Base-by-base conservation (phyloP, 2,113 vertebrate species). In the Sebastes fasciatus region DNA sequence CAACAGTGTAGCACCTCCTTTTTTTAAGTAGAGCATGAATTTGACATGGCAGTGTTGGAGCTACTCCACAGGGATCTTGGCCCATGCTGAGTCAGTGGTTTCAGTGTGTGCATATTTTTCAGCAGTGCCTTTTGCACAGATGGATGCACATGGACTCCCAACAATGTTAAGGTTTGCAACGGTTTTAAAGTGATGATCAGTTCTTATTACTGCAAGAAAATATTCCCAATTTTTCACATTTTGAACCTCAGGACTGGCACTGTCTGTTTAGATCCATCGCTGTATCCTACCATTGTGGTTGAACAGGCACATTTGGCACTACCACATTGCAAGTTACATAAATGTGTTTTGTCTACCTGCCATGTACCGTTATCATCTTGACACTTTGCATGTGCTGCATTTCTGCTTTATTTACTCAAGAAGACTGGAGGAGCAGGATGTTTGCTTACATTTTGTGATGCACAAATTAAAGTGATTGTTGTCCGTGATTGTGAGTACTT, bases 401-500 rank as follows among this genome's bases (percentile, higher is more conserved):
- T 72, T 51, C 70, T 43, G n/a, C 13, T 78, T 68, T 66, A 34
- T 65, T 76, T 68, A 48, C 19, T 51, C 21, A 45, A 72, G 23
- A 34, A 14, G 14, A 43, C 54, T 55, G 2, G 45, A 55, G 23
- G 58, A 76, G 77, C 55, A 86, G 48, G 34, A 74, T 81, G 64
- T 73, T 69, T 80, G 66, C 43, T 42, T 68, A n/a, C 1, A 69
- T 76, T 26, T 70, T 80, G 68, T 75, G 58, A 61, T 77, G 68
- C 45, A 48, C 17, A 19, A 14, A 86, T 67, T 62, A 43, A 52
- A 58, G 40, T 78, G 43, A 63, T 45, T 83, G 48, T 66, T 11
- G 51, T 54, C 21, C 4, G 57, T 84, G 42, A 62, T 54, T 74
- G 79, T 88, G 82, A 83, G 83, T 80, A 80, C 26, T 21, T 58